Base-by-base conservation (phyloP, 2,888 invertebrate genomes). In the Liposcelis brunnea region DNA sequence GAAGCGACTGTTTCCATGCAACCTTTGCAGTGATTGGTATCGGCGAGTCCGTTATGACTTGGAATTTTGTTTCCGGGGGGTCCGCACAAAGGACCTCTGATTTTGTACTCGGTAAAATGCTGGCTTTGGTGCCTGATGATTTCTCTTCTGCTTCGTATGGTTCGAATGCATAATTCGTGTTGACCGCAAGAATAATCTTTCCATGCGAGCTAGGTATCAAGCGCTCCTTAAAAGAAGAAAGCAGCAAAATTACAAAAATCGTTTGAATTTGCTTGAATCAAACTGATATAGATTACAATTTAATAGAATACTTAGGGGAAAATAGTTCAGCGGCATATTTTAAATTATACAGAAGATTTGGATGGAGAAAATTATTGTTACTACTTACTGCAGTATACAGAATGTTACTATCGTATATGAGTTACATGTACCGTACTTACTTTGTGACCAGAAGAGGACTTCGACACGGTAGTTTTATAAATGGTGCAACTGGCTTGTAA, bases 91-190 rank as follows among this genome's bases (percentile, higher is more conserved):
- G 4, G 26, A 26, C 26, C 16, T 7, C 15, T 6, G 19, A n/a
- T 26, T 26, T 26, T 8, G 26, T 26, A n/a, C n/a, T 26, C 8
- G 26, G 26, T 8, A 26, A 26, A 26, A 26, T 26, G 8, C 26
- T 26, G 15, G 35, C 44, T n/a, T 35, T 21, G 1, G 62, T 61
- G n/a, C n/a, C n/a, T n/a, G n/a, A n/a, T n/a, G n/a, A n/a, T 56
- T 81, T 81, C 58, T 83, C 82, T 54, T 85, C 84, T 48, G 80
- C 79, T 55, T 85, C 87, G 60, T 80, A 85, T 0, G 84, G 79
- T 56, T 90, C 89, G 63, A 89, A 90, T 0, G 84, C 89, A 63
- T 87, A 89, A 64, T 89, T 90, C 0, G 85, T 86, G 62, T 83
- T 85, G 1, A 77, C 69, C 0, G 77, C 69, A 0, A 82, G 82